Percentiles rank a stretch among this genome's conserved stretches.
Evolutionary conservation across 2,888 invertebrate genomes (phyloP).

Genomic region (Netelia fuscicornis): DNA sequence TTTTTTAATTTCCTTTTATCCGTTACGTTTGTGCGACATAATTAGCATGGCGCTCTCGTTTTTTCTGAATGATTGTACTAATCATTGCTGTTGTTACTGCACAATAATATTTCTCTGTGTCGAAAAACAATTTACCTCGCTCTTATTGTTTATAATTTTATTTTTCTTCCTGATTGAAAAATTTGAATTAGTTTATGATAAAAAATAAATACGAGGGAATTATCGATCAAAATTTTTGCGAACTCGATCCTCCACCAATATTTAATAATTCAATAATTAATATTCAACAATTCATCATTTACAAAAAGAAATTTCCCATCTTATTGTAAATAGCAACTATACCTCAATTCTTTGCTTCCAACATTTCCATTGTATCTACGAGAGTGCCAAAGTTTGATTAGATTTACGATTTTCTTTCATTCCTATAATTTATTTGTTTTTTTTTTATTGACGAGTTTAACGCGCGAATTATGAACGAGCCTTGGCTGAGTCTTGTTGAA

Average conservation of each 20-base stretch:
- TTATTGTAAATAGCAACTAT: not conserved
- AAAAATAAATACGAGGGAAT: not conserved
- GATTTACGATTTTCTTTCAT: not conserved
- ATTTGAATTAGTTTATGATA: too few relatives aligned
- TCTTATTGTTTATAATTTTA: too few relatives aligned
- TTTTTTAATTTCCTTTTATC: too few relatives aligned
- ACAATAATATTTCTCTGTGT: conserved; percentile 20
- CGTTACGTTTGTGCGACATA: conserved; percentile 5
- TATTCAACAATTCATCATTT: too few relatives aligned
- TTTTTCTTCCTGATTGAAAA: too few relatives aligned
- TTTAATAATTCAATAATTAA: not conserved
- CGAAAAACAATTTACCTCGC: too few relatives aligned
- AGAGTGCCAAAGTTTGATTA: not conserved
- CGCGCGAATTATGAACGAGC: conserved; percentile 16
- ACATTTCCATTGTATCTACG: not conserved
- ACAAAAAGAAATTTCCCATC: too few relatives aligned
- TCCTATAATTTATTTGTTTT: not conserved
- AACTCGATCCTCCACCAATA: not conserved
- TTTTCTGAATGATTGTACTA: conserved; percentile 36
- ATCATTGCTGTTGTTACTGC: conserved; percentile 28
- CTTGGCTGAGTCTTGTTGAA: conserved; percentile 36
- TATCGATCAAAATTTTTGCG: not conserved
- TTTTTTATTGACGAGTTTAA: conserved; percentile 10
- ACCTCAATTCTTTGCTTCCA: not conserved
- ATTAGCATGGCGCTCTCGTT: conserved; percentile 47